Evolutionary conservation across 2,888 invertebrate genomes (phyloP), one percentile per base, ranked within the genome.

Genomic region (Catonia carolina): DNA sequence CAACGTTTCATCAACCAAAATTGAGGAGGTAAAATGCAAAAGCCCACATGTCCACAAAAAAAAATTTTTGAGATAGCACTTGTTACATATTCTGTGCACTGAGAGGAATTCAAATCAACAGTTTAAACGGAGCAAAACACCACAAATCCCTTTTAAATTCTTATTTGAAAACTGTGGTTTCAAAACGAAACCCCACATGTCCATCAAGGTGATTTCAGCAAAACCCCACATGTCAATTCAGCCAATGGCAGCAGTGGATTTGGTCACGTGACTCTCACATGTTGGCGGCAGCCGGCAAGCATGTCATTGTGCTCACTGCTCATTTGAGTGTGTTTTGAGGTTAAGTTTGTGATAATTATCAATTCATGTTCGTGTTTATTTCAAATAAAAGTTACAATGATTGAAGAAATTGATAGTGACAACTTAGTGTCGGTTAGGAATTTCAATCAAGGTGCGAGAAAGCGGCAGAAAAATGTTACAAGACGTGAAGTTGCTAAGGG

Each of bases 151-250:
- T 18, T 51, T 35, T 4, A 18, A 7, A 51, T 51, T 36, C 15
- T 36, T 33, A 36, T 35, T 36, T 36, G 36, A 51, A 51, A 51
- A 36, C 36, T 36, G 22, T 17, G 33, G 51, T 33, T 51, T 35
- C 51, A 51, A 36, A 51, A 17, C 51, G n/a, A 51, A 51, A 51
- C 15, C 51, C 8, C 51, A 51, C 33, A 51, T 36, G 51, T 51
- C 51, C 51, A 51, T 17, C 51, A 33, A 51, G 51, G 35, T 35
- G 33, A 33, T 36, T 51, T 51, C 36, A 36, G 33, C 36, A 51
- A 51, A 51, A 51, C 51, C 35, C 8, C 51, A 51, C 51, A 51
- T 36, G 36, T 51, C 51, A 33, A 51, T 51, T 36, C 51, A 51
- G 51, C 51, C 51, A 51, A 51, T 51, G 35, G 51, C 36, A 36